Evolutionary conservation across 1,140 invertebrate genomes (phyloP).

Genomic region (Hormaphis cornu): DNA sequence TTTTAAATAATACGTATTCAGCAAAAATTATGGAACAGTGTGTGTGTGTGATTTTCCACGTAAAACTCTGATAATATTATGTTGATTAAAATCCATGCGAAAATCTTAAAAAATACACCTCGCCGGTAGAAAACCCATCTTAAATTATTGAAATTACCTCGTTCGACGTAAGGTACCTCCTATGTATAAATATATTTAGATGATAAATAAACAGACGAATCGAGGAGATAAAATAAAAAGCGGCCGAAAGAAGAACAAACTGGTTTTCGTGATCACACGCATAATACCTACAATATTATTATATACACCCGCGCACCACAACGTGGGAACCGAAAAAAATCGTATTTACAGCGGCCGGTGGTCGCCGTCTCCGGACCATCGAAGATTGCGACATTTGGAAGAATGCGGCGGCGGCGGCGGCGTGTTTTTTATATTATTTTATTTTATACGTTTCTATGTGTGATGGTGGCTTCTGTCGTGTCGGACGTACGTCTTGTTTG

Average conservation of each 20-base stretch:
- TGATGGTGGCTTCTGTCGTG: slow-evolving; percentile 29
- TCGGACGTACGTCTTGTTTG: too few relatives aligned
- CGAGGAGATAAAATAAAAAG: not conserved
- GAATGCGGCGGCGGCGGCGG: slow-evolving; percentile 25
- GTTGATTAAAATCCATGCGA: too few relatives aligned
- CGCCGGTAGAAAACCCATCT: too few relatives aligned
- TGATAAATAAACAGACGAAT: not conserved
- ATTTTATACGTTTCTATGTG: too few relatives aligned
- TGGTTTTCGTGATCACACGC: slow-evolving; percentile 9
- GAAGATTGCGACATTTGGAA: slow-evolving; percentile 25
- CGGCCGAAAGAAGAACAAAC: slow-evolving; percentile 19
- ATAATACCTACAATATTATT: not conserved
- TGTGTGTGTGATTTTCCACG: too few relatives aligned
- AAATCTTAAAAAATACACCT: too few relatives aligned
- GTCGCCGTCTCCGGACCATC: slow-evolving; percentile 11
- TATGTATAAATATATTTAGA: not conserved
- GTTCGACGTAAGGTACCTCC: too few relatives aligned
- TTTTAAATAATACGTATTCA: too few relatives aligned
- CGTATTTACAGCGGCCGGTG: slow-evolving; percentile 5
- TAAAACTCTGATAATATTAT: too few relatives aligned
- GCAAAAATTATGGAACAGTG: too few relatives aligned
- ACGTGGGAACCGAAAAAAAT: slow-evolving; percentile 32
- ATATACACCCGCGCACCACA: slow-evolving; percentile 29
- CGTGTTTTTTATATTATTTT: slow-evolving; percentile 24
- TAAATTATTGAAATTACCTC: too few relatives aligned